Conservation (phyloP, 2,797 vertebrate species). For the Poeciliopsis presidionis region DNA sequence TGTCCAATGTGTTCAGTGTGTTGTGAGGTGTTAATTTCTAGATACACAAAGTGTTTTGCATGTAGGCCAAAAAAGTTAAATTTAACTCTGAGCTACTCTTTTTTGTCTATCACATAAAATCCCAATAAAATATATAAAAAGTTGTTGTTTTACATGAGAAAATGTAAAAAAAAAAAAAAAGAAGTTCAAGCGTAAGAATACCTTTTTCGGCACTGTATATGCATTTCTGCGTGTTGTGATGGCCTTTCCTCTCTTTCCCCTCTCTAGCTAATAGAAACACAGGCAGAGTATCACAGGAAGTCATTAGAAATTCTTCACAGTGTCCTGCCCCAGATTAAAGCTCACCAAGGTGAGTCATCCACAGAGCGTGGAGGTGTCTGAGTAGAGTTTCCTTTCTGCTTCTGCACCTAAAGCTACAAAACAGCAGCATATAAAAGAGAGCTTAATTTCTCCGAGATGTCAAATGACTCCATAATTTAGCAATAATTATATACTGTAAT, state of each 20-base stretch:
- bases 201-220: neutral
- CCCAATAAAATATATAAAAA: neutral
- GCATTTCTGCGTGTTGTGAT: slow-evolving; percentile 11
- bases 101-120: neutral
- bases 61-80: neutral
- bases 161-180: neutral
- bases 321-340: slow-evolving; percentile 95
- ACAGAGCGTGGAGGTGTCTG: slow-evolving; percentile 20
- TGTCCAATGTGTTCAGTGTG: neutral
- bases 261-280: slow-evolving; percentile 92
- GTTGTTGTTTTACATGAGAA: neutral
- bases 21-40: neutral
- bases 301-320: slow-evolving; percentile 91
- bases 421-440: slow-evolving; percentile 27
- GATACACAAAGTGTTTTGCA: neutral
- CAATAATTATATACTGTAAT: slow-evolving; percentile 29
- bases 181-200: neutral
- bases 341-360: slow-evolving; percentile 92
- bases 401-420: slow-evolving; percentile 44
- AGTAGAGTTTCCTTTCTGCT: slow-evolving; percentile 29
- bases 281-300: slow-evolving; percentile 95
- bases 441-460: slow-evolving; percentile 26
- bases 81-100: neutral
- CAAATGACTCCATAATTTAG: slow-evolving; percentile 35
- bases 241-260: neutral